phyloP scores from a whole-genome alignment of 2,797 vertebrate genomes.

The Coregonus suidteri region DNA sequence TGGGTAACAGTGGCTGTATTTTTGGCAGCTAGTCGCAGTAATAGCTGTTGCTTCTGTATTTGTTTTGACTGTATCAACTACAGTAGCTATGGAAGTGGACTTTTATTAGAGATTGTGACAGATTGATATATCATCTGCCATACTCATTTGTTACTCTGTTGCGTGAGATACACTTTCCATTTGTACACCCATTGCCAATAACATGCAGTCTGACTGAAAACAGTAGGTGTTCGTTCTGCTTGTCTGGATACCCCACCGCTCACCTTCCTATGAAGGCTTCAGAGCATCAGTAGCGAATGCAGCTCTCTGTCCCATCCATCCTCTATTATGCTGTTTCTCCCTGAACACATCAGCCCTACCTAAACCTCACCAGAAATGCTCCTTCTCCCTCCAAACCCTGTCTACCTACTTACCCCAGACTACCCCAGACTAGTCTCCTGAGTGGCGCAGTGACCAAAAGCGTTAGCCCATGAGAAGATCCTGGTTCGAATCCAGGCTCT shows the following conservation, averaged over 20 bases:
- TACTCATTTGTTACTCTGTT: no score
- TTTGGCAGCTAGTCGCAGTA: neutral
- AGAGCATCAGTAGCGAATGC: neutral
- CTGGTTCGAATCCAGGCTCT: no score
- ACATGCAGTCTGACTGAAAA: neutral
- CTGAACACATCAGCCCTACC: neutral
- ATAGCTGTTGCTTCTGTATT: neutral
- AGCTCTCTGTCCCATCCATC: neutral
- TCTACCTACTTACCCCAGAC: neutral
- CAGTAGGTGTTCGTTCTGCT: neutral
- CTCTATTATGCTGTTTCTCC: neutral
- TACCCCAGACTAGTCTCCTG: neutral
- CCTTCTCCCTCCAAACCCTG: neutral
- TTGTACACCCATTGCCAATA: neutral
- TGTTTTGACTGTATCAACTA: neutral
- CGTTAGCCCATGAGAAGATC: no score
- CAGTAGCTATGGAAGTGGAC: neutral
- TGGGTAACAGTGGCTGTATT: neutral
- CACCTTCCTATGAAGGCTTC: neutral
- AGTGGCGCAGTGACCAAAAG: no score
- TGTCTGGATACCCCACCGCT: neutral
- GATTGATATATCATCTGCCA: neutral
- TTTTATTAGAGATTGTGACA: neutral
- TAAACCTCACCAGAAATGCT: neutral
- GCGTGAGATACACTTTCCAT: no score